phyloP scores from a whole-genome alignment of 2,113 vertebrate genomes.

The Porphyrio hochstetteri region DNA sequence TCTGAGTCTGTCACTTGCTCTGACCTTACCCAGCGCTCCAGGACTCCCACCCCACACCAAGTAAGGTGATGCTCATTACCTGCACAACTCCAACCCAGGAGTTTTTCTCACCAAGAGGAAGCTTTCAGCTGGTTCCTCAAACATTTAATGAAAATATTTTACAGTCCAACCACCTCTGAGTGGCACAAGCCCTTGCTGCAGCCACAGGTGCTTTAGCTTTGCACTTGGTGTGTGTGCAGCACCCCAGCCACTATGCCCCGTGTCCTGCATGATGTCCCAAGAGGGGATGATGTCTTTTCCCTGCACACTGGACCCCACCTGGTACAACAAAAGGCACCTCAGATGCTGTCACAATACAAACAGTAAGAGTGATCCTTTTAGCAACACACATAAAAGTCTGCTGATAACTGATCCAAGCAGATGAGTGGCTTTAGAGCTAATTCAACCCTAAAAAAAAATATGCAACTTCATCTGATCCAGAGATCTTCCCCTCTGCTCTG shows the following conservation, averaged over 20 bases:
- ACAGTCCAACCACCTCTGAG: background rate
- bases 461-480: too few relatives aligned
- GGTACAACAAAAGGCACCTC: background rate
- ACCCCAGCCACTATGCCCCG: background rate
- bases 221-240: too few relatives aligned
- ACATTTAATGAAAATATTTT: background rate
- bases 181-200: background rate
- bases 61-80: rapidly evolving
- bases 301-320: background rate
- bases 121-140: background rate
- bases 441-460: background rate
- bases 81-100: background rate
- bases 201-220: background rate
- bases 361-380: background rate
- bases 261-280: rapidly evolving
- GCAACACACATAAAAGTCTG: background rate
- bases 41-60: background rate
- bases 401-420: background rate
- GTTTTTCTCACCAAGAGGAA: background rate
- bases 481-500: background rate
- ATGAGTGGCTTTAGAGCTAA: background rate
- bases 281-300: background rate
- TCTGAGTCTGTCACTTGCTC: background rate
- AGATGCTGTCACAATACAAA: too few relatives aligned
- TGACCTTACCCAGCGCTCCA: background rate